These are phyloP conservation scores for Drosophila parthenogenetica DNA, from an alignment of 2,888 invertebrate species.

Conservation along the genomic window DNA sequence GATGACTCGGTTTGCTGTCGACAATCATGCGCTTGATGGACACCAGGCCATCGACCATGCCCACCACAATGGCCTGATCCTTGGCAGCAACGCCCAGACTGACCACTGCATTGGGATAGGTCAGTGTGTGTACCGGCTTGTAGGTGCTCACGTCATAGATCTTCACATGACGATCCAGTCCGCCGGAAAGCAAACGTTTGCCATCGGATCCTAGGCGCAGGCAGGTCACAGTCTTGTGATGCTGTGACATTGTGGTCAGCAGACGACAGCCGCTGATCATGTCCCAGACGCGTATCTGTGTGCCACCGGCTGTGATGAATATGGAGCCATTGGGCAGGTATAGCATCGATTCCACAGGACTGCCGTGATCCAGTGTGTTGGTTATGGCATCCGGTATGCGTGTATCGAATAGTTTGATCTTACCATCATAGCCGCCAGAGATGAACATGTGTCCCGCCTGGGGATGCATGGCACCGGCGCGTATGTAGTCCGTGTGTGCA, in stretches of 20 bases:
- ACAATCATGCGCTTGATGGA: constrained; percentile 93
- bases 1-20: constrained; percentile 81
- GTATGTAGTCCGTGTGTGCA: constrained; percentile 91
- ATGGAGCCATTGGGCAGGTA: constrained; percentile 96
- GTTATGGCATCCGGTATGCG: constrained; percentile 88
- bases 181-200: constrained; percentile 93
- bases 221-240: constrained; percentile 98
- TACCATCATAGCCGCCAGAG: constrained; percentile 96
- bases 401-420: constrained; percentile 94
- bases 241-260: constrained; percentile 93
- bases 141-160: constrained; percentile 95
- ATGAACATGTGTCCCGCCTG: constrained; percentile 91
- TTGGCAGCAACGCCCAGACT: constrained; percentile 91
- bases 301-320: constrained; percentile 96
- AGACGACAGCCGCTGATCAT: constrained; percentile 91
- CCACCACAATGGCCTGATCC: constrained; percentile 94
- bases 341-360: constrained; percentile 94
- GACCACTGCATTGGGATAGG: constrained; percentile 95
- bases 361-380: constrained; percentile 92
- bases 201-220: constrained; percentile 92
- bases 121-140: constrained; percentile 94
- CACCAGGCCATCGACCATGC: constrained; percentile 96
- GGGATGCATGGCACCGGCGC: constrained; percentile 93
- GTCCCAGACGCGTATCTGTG: constrained; percentile 97
- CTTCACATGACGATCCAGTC: constrained; percentile 97